phyloP scores from a whole-genome alignment of 2,888 invertebrate species.

The Netelia inedita region DNA sequence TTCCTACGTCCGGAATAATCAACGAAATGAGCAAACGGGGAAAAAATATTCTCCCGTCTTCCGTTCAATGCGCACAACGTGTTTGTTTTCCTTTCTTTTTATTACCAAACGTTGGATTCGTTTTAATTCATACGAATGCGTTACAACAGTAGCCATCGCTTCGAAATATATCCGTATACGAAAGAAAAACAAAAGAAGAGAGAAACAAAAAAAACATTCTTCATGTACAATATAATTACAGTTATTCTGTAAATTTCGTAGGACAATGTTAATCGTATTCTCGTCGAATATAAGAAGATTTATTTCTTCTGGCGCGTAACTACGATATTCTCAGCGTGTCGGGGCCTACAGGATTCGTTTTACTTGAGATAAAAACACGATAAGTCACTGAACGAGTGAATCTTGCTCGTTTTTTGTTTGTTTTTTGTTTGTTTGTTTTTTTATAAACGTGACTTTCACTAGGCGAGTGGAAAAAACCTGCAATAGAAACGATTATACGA shows the following conservation, averaged over 20 bases:
- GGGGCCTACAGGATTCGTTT: background rate
- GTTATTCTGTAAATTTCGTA: constrained; percentile 33
- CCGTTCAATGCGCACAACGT: background rate
- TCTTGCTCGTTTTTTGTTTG: constrained; percentile 2
- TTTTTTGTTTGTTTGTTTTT: too few relatives aligned
- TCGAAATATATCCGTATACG: constrained; percentile 36
- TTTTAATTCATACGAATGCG: constrained; percentile 29
- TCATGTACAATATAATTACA: constrained; percentile 67
- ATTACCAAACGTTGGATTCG: constrained; percentile 57
- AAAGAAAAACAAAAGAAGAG: constrained; percentile 3
- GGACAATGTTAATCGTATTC: constrained; percentile 6
- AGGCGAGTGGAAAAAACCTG: constrained; percentile 77
- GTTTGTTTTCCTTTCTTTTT: constrained; percentile 26
- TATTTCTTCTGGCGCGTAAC: constrained; percentile 41
- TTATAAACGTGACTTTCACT: constrained; percentile 69
- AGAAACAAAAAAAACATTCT: background rate
- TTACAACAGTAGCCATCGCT: constrained; percentile 28
- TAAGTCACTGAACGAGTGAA: constrained; percentile 34
- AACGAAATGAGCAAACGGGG: background rate
- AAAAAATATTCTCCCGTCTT: background rate
- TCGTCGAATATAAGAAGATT: constrained; percentile 28
- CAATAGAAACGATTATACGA: constrained; percentile 75
- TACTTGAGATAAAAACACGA: background rate
- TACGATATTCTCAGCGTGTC: constrained; percentile 37
- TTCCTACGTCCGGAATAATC: constrained; percentile 76